These are phyloP conservation scores for Labroides dimidiatus DNA, from an alignment of 2,797 vertebrate species.

Conservation along the genomic window DNA sequence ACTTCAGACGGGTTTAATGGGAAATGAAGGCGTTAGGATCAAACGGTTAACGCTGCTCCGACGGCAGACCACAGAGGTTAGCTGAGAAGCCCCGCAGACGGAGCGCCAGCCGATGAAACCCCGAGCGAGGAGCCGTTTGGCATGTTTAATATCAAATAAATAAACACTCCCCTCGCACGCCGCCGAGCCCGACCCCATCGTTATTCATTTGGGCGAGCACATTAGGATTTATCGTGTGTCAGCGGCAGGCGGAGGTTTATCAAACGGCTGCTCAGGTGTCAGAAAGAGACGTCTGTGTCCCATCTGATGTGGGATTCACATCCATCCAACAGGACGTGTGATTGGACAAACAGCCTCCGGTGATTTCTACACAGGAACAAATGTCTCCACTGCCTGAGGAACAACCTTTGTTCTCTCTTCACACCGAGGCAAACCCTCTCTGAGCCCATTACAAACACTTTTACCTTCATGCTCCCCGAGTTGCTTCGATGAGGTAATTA, in stretches of 20 bases:
- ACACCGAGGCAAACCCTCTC: slow-evolving; percentile 17
- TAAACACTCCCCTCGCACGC: slow-evolving; percentile 39
- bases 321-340: not conserved
- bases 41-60: slow-evolving; percentile 41
- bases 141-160: slow-evolving; percentile 52
- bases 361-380: slow-evolving; percentile 18
- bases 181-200: slow-evolving; percentile 18
- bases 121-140: slow-evolving; percentile 7
- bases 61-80: slow-evolving; percentile 1
- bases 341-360: not conserved
- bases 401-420: slow-evolving; percentile 26
- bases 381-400: slow-evolving; percentile 35
- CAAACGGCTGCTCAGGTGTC: slow-evolving; percentile 52
- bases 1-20: slow-evolving; percentile 20
- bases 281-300: slow-evolving; percentile 16
- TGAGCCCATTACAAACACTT: slow-evolving; percentile 58
- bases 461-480: slow-evolving; percentile 65
- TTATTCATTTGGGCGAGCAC: slow-evolving; percentile 36
- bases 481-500: slow-evolving; percentile 69
- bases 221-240: slow-evolving; percentile 51
- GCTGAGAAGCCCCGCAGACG: slow-evolving; percentile 7
- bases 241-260: slow-evolving; percentile 33
- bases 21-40: too few species aligned
- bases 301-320: not conserved
- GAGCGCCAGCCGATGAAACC: slow-evolving; percentile 42